Evolutionary conservation across 2,888 invertebrate species (phyloP).

Genomic region (Caenorhabditis sp.): DNA sequence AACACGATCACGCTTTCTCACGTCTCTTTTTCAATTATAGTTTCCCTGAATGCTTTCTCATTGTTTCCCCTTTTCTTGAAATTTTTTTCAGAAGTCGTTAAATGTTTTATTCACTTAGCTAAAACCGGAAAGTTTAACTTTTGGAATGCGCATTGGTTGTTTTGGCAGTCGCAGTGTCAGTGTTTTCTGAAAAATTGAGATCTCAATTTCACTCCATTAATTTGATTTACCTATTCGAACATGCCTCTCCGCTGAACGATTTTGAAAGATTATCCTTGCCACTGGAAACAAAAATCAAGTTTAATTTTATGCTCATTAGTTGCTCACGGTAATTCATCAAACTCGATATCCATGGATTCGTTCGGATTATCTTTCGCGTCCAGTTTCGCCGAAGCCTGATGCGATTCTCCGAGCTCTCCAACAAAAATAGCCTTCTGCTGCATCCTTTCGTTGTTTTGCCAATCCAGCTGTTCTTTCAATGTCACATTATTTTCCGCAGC

Average conservation of each 20-base stretch:
- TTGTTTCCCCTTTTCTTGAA: neutral
- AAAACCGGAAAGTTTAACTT: neutral
- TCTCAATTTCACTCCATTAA: neutral
- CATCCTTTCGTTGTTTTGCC: slow-evolving; percentile 71
- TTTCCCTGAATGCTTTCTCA: neutral
- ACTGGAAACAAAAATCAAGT: neutral
- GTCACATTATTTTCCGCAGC: slow-evolving; percentile 67
- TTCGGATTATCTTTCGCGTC: slow-evolving; percentile 58
- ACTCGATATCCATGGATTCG: slow-evolving; percentile 63
- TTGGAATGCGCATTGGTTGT: neutral
- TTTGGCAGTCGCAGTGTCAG: neutral
- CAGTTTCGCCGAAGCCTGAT: slow-evolving; percentile 70
- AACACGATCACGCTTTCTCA: neutral
- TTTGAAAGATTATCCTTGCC: neutral
- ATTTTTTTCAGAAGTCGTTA: neutral
- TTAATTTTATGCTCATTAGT: neutral
- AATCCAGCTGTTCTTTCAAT: slow-evolving; percentile 74
- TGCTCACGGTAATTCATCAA: slow-evolving; percentile 47
- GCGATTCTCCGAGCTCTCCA: slow-evolving; percentile 75
- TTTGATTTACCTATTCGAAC: neutral
- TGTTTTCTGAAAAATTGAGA: neutral
- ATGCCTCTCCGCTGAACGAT: slow-evolving; percentile 2
- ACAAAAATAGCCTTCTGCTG: slow-evolving; percentile 71
- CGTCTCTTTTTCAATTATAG: too few species aligned
- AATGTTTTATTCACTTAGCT: neutral